Evolutionary conservation across 2,113 vertebrate genomes (phyloP).

Genomic region (Synodontis membranacea): DNA sequence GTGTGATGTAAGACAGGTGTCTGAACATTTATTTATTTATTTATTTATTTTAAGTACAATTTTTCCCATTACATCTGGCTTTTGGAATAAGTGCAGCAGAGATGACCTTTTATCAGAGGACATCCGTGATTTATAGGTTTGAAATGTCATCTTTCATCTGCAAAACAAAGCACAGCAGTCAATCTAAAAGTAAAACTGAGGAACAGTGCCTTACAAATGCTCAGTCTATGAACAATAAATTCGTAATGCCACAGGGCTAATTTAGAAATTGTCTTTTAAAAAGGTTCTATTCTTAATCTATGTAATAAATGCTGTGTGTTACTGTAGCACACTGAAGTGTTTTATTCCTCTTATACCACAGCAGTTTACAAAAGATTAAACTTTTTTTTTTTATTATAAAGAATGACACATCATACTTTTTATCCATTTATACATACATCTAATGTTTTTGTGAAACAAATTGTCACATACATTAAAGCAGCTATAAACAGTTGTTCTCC

Average conservation of each 20-base stretch:
- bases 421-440: not conserved
- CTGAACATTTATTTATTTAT: not conserved
- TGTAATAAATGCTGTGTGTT: not conserved
- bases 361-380: not conserved
- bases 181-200: not conserved
- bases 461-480: not conserved
- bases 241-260: not conserved
- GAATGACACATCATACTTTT: not conserved
- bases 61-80: not conserved
- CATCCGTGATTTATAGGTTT: not conserved
- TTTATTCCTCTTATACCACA: not conserved
- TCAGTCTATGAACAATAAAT: not conserved
- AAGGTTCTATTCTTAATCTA: not conserved
- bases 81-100: not conserved
- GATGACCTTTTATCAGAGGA: not conserved
- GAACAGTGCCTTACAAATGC: not conserved
- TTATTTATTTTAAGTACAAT: not conserved
- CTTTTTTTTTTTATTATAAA: not conserved
- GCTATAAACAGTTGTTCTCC: not conserved
- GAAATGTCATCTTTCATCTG: slow-evolving; percentile 5
- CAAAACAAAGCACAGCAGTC: not conserved
- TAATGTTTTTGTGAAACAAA: not conserved
- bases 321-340: not conserved
- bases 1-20: not conserved
- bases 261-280: not conserved